Conservation (phyloP, 2,888 invertebrate genomes). For the Trichopria drosophilae region DNA sequence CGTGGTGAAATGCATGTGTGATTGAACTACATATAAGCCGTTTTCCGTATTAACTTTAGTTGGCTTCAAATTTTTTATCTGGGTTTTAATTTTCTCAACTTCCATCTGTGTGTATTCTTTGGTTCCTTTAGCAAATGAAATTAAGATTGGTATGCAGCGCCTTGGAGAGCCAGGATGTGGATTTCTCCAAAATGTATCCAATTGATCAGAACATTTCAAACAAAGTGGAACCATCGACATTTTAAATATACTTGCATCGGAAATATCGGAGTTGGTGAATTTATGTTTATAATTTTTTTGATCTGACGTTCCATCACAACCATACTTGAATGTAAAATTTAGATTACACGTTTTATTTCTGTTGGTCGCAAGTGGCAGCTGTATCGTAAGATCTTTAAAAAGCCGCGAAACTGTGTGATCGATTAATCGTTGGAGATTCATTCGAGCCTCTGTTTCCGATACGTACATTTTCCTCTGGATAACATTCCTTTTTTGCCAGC, state of each 20-base stretch:
- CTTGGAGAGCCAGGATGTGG: too few species aligned
- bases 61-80: neutral
- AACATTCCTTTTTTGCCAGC: neutral
- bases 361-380: neutral
- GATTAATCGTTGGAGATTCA: neutral
- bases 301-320: conserved; percentile 1
- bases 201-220: too few species aligned
- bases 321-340: neutral
- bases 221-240: neutral
- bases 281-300: neutral
- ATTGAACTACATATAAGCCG: neutral
- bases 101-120: neutral
- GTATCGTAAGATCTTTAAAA: neutral
- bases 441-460: neutral
- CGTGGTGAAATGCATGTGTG: neutral
- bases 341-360: neutral
- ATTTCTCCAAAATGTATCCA: too few species aligned
- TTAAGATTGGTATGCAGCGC: conserved; percentile 1
- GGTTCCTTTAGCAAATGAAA: conserved; percentile 4
- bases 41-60: neutral
- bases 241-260: neutral
- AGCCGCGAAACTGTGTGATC: neutral
- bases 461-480: neutral
- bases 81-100: neutral
- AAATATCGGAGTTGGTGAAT: neutral